phyloP scores from a whole-genome alignment of 2,113 vertebrate species.

The Bufo bufo region DNA sequence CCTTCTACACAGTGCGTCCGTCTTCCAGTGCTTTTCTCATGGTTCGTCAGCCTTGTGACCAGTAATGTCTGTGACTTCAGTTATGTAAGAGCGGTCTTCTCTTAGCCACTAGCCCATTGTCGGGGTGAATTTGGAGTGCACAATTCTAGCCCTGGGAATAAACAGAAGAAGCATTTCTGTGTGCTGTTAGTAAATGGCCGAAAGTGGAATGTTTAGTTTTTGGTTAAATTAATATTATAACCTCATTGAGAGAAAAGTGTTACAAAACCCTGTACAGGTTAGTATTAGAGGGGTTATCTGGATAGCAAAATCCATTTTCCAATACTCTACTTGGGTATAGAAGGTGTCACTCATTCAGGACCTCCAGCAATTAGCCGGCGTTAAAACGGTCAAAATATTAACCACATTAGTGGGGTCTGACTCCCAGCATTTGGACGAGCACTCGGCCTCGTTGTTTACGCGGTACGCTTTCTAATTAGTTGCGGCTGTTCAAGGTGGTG shows the following conservation, averaged over 20 bases:
- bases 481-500: too few species aligned
- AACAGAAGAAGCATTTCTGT: background rate
- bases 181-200: background rate
- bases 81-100: background rate
- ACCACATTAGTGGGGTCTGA: too few species aligned
- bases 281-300: too few species aligned
- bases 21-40: background rate
- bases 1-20: background rate
- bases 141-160: background rate
- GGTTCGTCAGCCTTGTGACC: background rate
- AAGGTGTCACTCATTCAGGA: too few species aligned
- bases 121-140: slow-evolving; percentile 16
- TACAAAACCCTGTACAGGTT: background rate
- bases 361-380: too few species aligned
- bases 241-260: background rate
- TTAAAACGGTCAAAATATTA: too few species aligned
- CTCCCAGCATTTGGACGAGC: too few species aligned
- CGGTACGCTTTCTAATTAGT: too few species aligned
- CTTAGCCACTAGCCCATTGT: slow-evolving; percentile 13
- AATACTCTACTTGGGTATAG: too few species aligned
- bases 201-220: background rate
- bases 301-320: too few species aligned
- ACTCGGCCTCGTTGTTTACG: too few species aligned
- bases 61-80: too few species aligned
- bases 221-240: background rate